phyloP scores from a whole-genome alignment of 2,888 invertebrate genomes.

The Synergus japonicus region DNA sequence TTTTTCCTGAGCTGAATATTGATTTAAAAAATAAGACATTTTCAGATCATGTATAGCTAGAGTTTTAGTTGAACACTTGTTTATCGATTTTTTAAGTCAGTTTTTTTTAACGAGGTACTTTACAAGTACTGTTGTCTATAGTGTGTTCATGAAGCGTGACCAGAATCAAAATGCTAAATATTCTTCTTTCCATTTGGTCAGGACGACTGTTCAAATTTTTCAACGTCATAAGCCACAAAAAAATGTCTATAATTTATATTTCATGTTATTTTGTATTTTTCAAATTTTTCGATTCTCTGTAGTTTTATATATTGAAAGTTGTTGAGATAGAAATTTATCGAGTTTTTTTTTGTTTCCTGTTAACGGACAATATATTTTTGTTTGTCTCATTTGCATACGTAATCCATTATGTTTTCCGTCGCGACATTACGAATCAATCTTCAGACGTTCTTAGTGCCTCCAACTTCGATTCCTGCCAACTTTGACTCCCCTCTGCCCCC shows the following conservation, averaged over 20 bases:
- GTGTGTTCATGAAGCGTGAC: conserved; percentile 13
- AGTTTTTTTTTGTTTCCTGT: conserved; percentile 10
- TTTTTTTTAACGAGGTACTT: conserved; percentile 16
- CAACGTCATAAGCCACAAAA: neutral
- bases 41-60: neutral
- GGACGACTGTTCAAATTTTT: neutral
- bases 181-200: neutral
- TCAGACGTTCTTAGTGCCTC: conserved; percentile 32
- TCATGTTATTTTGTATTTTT: neutral
- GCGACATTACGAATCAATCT: conserved; percentile 40
- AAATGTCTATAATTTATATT: neutral
- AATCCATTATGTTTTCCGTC: conserved; percentile 35
- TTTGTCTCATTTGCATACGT: conserved; percentile 19
- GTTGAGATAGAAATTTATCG: neutral
- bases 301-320: neutral
- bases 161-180: conserved; percentile 15
- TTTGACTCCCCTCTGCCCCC: conserved; percentile 52
- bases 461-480: conserved; percentile 55
- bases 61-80: conserved; percentile 9
- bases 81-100: conserved; percentile 3
- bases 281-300: no score
- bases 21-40: neutral
- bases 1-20: neutral
- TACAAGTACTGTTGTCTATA: conserved; percentile 20
- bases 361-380: conserved; percentile 14